Evolutionary conservation across 2,797 vertebrate species (phyloP).

Genomic region (Ptychobarbus kaznakovi): DNA sequence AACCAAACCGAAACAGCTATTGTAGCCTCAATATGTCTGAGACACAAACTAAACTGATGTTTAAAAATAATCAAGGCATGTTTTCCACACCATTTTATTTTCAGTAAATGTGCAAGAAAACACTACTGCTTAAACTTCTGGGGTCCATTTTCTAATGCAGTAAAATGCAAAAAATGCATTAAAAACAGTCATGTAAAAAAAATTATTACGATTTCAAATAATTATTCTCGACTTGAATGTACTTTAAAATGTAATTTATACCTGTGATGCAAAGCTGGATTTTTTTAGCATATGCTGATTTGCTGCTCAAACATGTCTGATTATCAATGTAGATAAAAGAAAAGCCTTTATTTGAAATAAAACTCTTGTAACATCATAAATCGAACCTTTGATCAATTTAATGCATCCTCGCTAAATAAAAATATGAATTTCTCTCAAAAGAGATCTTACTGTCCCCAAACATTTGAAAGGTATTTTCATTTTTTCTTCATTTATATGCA

Average conservation of each 20-base stretch:
- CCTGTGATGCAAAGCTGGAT: no score
- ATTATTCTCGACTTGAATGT: no score
- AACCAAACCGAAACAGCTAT: not conserved
- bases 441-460: not conserved
- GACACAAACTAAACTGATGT: no score
- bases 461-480: not conserved
- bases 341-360: no score
- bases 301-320: no score
- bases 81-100: not conserved
- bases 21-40: slow-evolving; percentile 21
- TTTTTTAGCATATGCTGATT: no score
- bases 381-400: not conserved
- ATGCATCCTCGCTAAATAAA: not conserved
- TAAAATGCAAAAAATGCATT: not conserved
- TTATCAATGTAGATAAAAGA: no score
- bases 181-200: not conserved
- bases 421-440: not conserved
- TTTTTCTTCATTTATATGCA: not conserved
- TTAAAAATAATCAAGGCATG: slow-evolving; percentile 6
- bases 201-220: not conserved
- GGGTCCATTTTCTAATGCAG: not conserved
- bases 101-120: not conserved
- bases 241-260: no score
- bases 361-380: not conserved
- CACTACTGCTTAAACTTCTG: not conserved